Evolutionary conservation across 2,888 invertebrate genomes (phyloP).

Genomic region (Sinelater perroti): DNA sequence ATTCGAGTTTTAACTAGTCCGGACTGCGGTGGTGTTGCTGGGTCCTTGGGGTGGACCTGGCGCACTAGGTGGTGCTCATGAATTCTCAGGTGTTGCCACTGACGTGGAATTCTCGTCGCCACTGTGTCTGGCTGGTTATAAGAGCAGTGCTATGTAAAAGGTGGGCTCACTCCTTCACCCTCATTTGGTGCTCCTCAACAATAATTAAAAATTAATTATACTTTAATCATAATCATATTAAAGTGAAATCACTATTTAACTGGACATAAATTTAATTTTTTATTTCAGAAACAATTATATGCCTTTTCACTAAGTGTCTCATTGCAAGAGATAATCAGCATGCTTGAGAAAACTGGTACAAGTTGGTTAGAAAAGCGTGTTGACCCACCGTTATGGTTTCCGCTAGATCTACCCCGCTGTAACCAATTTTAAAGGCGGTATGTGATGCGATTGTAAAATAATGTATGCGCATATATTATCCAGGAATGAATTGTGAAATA

Average conservation of each 20-base stretch:
- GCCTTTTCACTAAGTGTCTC: not conserved
- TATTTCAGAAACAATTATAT: too few species aligned
- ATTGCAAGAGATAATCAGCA: too few species aligned
- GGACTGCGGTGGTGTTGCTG: constrained; percentile 13
- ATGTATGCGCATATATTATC: constrained; percentile 30
- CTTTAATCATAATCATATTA: too few species aligned
- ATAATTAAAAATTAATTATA: too few species aligned
- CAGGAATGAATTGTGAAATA: constrained; percentile 25
- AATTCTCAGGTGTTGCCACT: constrained; percentile 44
- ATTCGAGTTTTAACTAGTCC: constrained; percentile 19
- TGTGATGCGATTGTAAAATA: constrained; percentile 23
- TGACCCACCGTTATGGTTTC: constrained; percentile 17
- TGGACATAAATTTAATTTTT: too few species aligned
- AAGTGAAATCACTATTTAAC: too few species aligned
- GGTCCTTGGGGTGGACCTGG: constrained; percentile 22
- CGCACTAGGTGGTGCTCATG: constrained; percentile 32
- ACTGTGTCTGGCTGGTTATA: constrained; percentile 35
- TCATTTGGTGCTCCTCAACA: too few species aligned
- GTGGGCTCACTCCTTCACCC: constrained; percentile 5
- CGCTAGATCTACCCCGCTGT: constrained; percentile 21
- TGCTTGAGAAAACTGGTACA: too few species aligned
- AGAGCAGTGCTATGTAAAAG: too few species aligned
- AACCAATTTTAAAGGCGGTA: constrained; percentile 29
- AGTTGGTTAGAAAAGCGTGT: too few species aligned
- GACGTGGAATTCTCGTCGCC: constrained; percentile 41